Conservation (phyloP, 2,797 vertebrate genomes). For the Pseudotriccus pelzelni region DNA sequence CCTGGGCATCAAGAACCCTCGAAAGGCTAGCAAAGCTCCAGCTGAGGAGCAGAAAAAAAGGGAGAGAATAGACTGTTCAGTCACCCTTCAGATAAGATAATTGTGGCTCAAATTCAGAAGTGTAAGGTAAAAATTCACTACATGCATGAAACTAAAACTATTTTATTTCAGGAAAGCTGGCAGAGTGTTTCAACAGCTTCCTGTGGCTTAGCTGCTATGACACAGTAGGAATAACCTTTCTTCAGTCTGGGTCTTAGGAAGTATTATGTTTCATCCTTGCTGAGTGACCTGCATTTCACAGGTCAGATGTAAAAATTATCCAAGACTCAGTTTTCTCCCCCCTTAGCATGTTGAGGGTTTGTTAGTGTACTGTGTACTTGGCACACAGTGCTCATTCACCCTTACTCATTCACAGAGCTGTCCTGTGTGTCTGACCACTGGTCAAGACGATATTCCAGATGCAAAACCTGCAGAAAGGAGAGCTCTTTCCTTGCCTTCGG, state of each 20-base stretch:
- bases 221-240: constrained; percentile 58
- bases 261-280: constrained; percentile 57
- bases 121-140: constrained; percentile 45
- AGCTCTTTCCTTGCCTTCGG: neutral
- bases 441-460: neutral
- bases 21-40: neutral
- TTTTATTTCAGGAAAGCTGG: constrained; percentile 52
- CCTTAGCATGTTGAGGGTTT: neutral
- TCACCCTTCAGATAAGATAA: constrained; percentile 40
- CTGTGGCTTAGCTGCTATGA: constrained; percentile 53
- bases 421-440: rapidly evolving
- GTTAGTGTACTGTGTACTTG: neutral
- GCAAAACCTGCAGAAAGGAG: neutral
- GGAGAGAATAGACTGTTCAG: neutral
- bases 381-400: neutral
- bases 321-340: neutral
- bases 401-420: neutral
- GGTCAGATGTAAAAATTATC: constrained; percentile 49
- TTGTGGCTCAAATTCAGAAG: constrained; percentile 53
- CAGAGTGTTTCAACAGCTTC: constrained; percentile 43
- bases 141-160: constrained; percentile 30
- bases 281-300: constrained; percentile 40
- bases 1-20: neutral
- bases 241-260: constrained; percentile 56
- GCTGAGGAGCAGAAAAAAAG: neutral